Base-by-base conservation (phyloP, 23 tunicate species). In the Styela clava region DNA sequence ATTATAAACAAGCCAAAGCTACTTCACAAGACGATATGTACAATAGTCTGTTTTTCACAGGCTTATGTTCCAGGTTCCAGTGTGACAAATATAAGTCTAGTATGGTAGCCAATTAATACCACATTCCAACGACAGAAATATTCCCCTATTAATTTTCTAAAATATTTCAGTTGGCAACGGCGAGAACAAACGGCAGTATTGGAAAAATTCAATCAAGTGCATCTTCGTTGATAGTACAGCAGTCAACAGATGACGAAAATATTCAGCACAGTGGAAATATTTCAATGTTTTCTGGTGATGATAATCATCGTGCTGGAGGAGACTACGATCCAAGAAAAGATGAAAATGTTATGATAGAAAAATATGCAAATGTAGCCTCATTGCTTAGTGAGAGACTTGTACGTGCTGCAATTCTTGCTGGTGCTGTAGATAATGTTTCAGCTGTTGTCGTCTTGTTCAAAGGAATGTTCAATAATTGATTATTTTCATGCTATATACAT, bases 351-450 rank as follows among this genome's bases (percentile, higher is more conserved):
- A 22, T 26, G 81, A 51, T 37, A 7, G 56, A 51, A 64, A 36
- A 76, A 44, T 44, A 76, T 52, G 63, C 81, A 26, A 16, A 52
- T 7, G 3, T 76, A 0, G 95, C 89, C 2, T 65, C 67, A 5
- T 73, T 70, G 2, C 71, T 89, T 79, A 78, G 89, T 73, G 74
- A 81, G 21, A 69, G 73, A 35, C 61, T 89, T 69, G 95, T 89
- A 29, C 86, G 86, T 16, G 89, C 89, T 21, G 83, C 89, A 19
- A 37, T 89, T 24, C n/a, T 68, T 22, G 89, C 89, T 3, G 95
- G 95, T 9, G 89, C 95, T 33, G 82, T 44, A 7, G 95, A 89
- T 9, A 89, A 89, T 65, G 74, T 89, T n/a, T 89, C 95, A 2
- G 95, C 74, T 24, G 89, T 70, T 25, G 80, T 89, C 25, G 79